Percentiles rank a stretch among this genome's conserved stretches.
phyloP scores from a whole-genome alignment of 2,888 invertebrate genomes.

The Drosophila atripex region DNA sequence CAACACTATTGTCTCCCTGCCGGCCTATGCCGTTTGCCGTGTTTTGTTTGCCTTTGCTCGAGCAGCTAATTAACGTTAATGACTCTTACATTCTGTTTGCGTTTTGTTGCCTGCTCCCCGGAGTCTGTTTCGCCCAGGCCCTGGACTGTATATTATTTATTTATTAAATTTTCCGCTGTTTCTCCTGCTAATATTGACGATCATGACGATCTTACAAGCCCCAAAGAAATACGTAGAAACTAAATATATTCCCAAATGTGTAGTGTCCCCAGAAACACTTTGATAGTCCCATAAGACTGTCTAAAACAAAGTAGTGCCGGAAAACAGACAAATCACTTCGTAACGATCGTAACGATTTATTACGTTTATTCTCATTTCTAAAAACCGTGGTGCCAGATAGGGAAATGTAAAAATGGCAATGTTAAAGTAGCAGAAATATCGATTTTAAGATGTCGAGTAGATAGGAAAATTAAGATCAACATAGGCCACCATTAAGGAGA shows the following conservation, averaged over 20 bases:
- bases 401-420: no score
- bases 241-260: slow-evolving; percentile 6
- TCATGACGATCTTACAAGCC: background rate
- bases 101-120: slow-evolving; percentile 17
- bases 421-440: no score
- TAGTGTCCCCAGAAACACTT: background rate
- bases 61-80: slow-evolving; percentile 57
- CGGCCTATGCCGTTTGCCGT: background rate
- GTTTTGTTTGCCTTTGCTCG: slow-evolving; percentile 28
- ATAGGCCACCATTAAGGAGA: no score
- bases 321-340: no score
- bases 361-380: no score
- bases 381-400: no score
- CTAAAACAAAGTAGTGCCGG: background rate
- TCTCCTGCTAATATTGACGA: slow-evolving; percentile 59
- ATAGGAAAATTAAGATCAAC: no score
- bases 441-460: no score
- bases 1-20: background rate
- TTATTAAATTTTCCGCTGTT: slow-evolving; percentile 39
- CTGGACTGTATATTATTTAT: slow-evolving; percentile 18
- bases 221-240: slow-evolving; percentile 4
- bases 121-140: slow-evolving; percentile 14
- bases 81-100: slow-evolving; percentile 53
- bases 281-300: slow-evolving; percentile 3
- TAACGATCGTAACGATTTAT: no score